phyloP scores from a whole-genome alignment of 2,797 vertebrate genomes.

The Phrynocephalus forsythii region DNA sequence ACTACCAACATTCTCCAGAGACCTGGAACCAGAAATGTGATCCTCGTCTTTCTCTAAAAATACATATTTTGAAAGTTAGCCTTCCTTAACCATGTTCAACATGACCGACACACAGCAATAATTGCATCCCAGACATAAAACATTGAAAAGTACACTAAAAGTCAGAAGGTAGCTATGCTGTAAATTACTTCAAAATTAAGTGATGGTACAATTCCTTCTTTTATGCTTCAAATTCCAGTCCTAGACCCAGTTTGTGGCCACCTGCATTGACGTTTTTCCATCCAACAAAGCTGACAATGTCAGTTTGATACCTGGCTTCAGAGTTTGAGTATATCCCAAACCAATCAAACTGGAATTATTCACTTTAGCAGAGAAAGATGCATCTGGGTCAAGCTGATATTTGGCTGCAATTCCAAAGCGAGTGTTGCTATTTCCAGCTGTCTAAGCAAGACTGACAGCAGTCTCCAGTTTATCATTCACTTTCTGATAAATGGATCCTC shows the following conservation, averaged over 20 bases:
- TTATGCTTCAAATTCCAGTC: constrained; percentile 97
- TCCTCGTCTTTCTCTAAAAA: constrained; percentile 72
- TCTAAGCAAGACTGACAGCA: constrained; percentile 95
- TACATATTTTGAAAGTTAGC: constrained; percentile 78
- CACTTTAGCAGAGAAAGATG: constrained; percentile 96
- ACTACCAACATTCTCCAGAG: constrained; percentile 49
- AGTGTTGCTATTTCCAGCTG: constrained; percentile 97
- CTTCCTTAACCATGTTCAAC: constrained; percentile 81
- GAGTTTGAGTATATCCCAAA: constrained; percentile 95
- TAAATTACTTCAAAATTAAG: constrained; percentile 80
- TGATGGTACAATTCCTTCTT: constrained; percentile 59
- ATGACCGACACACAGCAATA: constrained; percentile 77
- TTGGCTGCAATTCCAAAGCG: constrained; percentile 98
- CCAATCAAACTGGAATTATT: constrained; percentile 98
- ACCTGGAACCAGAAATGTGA: constrained; percentile 58
- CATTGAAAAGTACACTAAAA: constrained; percentile 84
- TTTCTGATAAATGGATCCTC: constrained; percentile 98
- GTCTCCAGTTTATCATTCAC: constrained; percentile 97
- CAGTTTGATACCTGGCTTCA: constrained; percentile 97
- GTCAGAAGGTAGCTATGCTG: constrained; percentile 87
- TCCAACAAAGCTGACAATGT: constrained; percentile 94
- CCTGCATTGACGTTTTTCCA: constrained; percentile 96
- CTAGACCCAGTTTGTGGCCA: constrained; percentile 95
- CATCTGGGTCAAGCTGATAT: constrained; percentile 95
- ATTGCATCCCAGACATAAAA: constrained; percentile 83